Percentiles rank a stretch among this genome's conserved stretches.
These are phyloP conservation scores for Sinocyclocheilus anshuiensis DNA, from an alignment of 2,113 vertebrate genomes.

Conservation along the genomic window DNA sequence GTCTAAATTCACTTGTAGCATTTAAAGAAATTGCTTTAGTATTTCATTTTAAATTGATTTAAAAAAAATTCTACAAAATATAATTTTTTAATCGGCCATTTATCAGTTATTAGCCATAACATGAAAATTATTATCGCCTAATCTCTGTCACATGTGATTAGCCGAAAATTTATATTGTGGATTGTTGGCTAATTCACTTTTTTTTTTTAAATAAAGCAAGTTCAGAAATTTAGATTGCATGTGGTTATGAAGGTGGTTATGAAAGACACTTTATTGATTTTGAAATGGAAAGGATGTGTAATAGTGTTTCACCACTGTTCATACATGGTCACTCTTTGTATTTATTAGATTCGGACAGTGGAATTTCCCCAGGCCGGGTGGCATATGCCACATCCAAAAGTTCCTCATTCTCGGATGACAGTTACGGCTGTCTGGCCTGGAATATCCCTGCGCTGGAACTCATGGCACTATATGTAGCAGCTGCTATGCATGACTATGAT, in stretches of 20 bases:
- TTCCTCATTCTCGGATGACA: constrained; percentile 83
- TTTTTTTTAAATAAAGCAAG: neutral
- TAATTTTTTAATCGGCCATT: no score
- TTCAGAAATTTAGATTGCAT: neutral
- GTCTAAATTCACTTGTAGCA: neutral
- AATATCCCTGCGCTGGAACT: constrained; percentile 95
- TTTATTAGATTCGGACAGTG: constrained; percentile 81
- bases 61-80: no score
- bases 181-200: no score
- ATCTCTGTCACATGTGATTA: no score
- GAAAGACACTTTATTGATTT: neutral
- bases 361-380: constrained; percentile 76
- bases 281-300: neutral
- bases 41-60: neutral
- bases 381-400: constrained; percentile 89
- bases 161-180: no score
- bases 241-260: neutral
- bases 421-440: constrained; percentile 90
- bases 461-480: constrained; percentile 98
- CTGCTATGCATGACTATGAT: constrained; percentile 98
- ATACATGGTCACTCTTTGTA: constrained; percentile 19
- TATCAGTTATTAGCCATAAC: no score
- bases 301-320: neutral
- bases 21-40: neutral
- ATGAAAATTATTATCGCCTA: no score